A percentile compares a stretch with the other conserved stretches of the same genome.
Conservation (phyloP, 2,888 invertebrate species). For the Pristionchus entomophagus region DNA sequence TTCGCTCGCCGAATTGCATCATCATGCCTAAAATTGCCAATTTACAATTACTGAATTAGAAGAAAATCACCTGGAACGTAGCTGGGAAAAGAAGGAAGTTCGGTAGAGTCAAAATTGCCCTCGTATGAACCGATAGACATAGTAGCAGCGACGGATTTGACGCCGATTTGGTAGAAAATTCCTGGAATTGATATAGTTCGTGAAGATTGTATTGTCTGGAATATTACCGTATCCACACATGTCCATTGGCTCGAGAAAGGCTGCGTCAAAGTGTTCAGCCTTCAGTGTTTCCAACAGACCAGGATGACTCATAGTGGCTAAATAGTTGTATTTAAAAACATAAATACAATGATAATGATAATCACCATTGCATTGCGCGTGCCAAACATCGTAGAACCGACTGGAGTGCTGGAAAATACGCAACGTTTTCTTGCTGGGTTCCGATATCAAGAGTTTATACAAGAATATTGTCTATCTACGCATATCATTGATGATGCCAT, state of each 20-base stretch:
- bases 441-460: too few relatives aligned
- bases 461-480: too few relatives aligned
- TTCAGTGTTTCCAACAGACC: constrained; percentile 1
- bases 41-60: not conserved
- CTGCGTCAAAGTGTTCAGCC: not conserved
- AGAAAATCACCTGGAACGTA: constrained; percentile 28
- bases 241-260: constrained; percentile 30
- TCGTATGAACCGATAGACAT: constrained; percentile 29
- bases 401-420: not conserved
- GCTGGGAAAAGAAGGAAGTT: constrained; percentile 30
- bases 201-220: not conserved
- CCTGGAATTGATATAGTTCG: not conserved
- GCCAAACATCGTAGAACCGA: not conserved
- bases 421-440: too few relatives aligned
- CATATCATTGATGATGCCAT: too few relatives aligned
- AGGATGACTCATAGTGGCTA: constrained; percentile 18
- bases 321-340: not conserved
- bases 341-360: not conserved
- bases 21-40: not conserved
- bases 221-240: constrained; percentile 42
- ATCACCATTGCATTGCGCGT: not conserved
- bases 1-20: constrained; percentile 18
- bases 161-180: constrained; percentile 19
- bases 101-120: not conserved
- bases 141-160: not conserved